Evolutionary conservation across 2,113 vertebrate species (phyloP).

Genomic region (Apodemus speciosus): DNA sequence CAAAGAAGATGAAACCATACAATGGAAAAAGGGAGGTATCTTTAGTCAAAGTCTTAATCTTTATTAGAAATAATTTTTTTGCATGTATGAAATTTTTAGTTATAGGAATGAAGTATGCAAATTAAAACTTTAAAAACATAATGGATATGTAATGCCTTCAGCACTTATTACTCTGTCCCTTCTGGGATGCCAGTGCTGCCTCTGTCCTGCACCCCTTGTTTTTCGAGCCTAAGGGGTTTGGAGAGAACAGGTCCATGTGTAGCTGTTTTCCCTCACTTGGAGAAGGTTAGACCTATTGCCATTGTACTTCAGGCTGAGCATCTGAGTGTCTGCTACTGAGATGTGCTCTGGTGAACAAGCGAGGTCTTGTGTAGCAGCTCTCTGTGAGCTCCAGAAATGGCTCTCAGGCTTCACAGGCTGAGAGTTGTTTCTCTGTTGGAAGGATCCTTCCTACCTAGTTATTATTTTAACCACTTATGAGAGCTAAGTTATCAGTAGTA

Average conservation of each 20-base stretch:
- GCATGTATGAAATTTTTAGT: neutral
- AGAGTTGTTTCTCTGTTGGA: neutral
- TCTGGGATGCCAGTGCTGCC: neutral
- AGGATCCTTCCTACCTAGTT: neutral
- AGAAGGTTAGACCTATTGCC: neutral
- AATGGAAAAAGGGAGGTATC: too few species aligned
- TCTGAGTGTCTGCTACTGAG: slow-evolving; percentile 6
- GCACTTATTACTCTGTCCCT: neutral
- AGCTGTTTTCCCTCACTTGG: neutral
- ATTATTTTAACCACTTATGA: slow-evolving; percentile 44
- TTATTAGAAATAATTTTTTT: neutral
- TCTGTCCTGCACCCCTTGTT: neutral
- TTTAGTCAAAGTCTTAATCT: neutral
- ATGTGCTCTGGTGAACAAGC: neutral
- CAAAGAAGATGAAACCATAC: too few species aligned
- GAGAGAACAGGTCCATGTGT: neutral
- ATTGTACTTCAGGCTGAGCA: neutral
- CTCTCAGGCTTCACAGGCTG: neutral
- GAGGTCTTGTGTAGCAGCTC: neutral
- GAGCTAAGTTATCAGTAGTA: slow-evolving; percentile 12
- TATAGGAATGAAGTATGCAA: neutral
- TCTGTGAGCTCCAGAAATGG: neutral
- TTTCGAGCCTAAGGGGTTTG: neutral
- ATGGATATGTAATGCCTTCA: neutral
- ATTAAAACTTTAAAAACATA: neutral